phyloP scores from a whole-genome alignment of 2,888 invertebrate species.

The Tortricodes alternella region DNA sequence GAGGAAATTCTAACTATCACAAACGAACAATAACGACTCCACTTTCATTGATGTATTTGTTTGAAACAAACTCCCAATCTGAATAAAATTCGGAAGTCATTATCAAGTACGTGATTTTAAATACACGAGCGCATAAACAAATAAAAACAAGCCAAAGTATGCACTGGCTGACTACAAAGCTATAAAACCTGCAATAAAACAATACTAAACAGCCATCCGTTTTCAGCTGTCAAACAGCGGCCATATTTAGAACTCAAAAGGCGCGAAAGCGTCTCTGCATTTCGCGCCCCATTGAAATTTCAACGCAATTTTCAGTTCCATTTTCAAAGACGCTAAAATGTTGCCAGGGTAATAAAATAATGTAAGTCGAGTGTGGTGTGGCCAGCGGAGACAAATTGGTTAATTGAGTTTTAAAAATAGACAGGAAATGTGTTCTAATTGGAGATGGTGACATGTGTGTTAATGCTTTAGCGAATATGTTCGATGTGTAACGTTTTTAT shows the following conservation, averaged over 20 bases:
- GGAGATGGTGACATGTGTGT: constrained; percentile 28
- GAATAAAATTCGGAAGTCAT: no score
- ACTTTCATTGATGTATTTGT: no score
- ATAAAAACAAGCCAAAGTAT: not conserved
- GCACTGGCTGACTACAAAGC: not conserved
- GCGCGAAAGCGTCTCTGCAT: constrained; percentile 59
- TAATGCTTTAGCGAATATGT: no score
- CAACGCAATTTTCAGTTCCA: constrained; percentile 72
- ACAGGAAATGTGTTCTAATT: constrained; percentile 24
- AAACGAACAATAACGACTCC: no score
- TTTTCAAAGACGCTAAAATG: constrained; percentile 75
- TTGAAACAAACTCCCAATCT: no score
- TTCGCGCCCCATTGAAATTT: constrained; percentile 61
- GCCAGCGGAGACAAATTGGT: constrained; percentile 75
- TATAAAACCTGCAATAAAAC: constrained; percentile 26
- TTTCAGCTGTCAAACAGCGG: constrained; percentile 40
- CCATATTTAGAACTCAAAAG: constrained; percentile 64
- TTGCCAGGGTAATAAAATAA: constrained; percentile 71
- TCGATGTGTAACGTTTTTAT: no score
- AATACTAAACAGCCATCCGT: constrained; percentile 31
- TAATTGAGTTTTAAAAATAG: constrained; percentile 60
- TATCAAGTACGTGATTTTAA: no score
- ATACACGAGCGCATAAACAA: not conserved
- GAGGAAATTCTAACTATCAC: no score
- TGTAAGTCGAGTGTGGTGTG: constrained; percentile 61